Evolutionary conservation across 2,888 invertebrate genomes (phyloP).

Genomic region (Lepeophtheirus nordmannii): DNA sequence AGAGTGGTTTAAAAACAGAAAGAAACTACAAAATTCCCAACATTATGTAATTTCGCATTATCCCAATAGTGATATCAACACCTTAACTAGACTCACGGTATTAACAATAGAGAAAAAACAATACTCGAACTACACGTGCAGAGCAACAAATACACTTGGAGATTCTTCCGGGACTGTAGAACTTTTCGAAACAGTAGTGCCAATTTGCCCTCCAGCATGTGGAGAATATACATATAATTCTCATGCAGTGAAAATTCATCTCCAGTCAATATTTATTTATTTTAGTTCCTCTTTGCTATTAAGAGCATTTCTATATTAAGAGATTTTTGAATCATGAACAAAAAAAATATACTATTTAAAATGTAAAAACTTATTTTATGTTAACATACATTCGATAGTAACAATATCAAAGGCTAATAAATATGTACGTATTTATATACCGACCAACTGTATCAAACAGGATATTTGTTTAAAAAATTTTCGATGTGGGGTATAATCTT

Average conservation of each 20-base stretch:
- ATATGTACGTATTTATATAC: not conserved
- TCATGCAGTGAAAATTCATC: not conserved
- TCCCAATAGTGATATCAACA: slow-evolving; percentile 78
- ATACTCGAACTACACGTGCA: slow-evolving; percentile 54
- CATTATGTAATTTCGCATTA: slow-evolving; percentile 81
- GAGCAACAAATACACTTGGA: slow-evolving; percentile 74
- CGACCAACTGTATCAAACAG: not conserved
- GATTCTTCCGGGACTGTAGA: slow-evolving; percentile 54
- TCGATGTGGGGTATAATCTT: slow-evolving; percentile 14
- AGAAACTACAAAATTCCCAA: slow-evolving; percentile 68
- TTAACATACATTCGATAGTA: not conserved
- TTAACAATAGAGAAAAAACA: slow-evolving; percentile 80
- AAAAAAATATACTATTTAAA: not conserved
- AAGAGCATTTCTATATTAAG: not conserved
- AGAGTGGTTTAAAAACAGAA: slow-evolving; percentile 67
- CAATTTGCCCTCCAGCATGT: slow-evolving; percentile 84
- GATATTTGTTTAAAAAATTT: slow-evolving; percentile 3
- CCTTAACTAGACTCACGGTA: slow-evolving; percentile 71
- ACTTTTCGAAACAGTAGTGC: slow-evolving; percentile 57
- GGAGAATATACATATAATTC: slow-evolving; percentile 39
- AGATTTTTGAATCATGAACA: not conserved
- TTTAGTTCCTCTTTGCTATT: not conserved
- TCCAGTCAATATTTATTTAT: not conserved
- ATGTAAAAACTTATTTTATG: not conserved
- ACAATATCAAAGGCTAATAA: not conserved